phyloP scores from a whole-genome alignment of 2,797 vertebrate genomes.

The Lagodon rhomboides region DNA sequence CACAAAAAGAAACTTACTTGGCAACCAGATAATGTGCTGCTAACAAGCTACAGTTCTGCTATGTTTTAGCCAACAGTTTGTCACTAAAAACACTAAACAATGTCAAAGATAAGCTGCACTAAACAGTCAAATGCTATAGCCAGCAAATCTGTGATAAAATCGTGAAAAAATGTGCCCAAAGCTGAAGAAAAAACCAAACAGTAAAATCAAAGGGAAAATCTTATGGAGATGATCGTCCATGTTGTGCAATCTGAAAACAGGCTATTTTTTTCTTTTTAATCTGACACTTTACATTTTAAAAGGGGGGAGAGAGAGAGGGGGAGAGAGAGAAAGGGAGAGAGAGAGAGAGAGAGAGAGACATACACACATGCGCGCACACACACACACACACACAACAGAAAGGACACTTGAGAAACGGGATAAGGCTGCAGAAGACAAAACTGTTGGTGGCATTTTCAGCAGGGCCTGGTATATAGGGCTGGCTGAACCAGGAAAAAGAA shows the following conservation, averaged over 20 bases:
- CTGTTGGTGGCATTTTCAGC: constrained; percentile 99
- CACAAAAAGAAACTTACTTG: constrained; percentile 59
- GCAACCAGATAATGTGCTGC: constrained; percentile 60
- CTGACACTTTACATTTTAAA: constrained; percentile 84
- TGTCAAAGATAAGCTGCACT: constrained; percentile 54
- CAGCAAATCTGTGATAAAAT: constrained; percentile 91
- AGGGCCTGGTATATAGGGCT: constrained; percentile 99
- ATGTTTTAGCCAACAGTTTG: constrained; percentile 56
- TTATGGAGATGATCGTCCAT: constrained; percentile 81
- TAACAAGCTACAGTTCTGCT: constrained; percentile 53
- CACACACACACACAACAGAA: constrained; percentile 92
- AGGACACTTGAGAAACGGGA: constrained; percentile 99
- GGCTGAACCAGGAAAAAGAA: constrained; percentile 99
- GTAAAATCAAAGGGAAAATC: constrained; percentile 66
- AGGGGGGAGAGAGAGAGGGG: constrained; percentile 49
- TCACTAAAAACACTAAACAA: constrained; percentile 59
- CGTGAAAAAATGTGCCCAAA: constrained; percentile 91
- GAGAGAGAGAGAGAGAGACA: constrained; percentile 78
- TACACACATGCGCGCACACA: constrained; percentile 74
- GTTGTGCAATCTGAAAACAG: constrained; percentile 84
- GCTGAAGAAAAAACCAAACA: constrained; percentile 82
- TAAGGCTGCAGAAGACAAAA: constrained; percentile 99
- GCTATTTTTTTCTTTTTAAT: constrained; percentile 66
- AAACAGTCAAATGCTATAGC: constrained; percentile 66
- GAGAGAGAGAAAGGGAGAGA: constrained; percentile 83